Percentiles rank a stretch among this genome's conserved stretches.
Evolutionary conservation across 2,888 invertebrate species (phyloP).

Genomic region (Electrophaes corylata): DNA sequence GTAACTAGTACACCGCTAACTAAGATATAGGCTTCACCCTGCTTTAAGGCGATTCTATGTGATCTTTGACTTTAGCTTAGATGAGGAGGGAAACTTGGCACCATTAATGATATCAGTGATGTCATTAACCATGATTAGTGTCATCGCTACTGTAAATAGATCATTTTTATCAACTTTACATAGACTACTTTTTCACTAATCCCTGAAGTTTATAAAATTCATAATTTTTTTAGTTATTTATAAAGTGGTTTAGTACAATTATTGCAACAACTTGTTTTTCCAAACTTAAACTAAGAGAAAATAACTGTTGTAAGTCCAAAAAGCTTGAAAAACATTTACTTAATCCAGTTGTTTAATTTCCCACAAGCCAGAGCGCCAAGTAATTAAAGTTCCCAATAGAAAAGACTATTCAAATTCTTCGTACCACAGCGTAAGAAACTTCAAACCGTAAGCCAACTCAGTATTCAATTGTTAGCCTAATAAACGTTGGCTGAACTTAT

Average conservation of each 20-base stretch:
- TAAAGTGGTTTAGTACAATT: neutral
- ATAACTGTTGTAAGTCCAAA: neutral
- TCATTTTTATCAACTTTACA: no score
- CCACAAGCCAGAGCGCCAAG: slow-evolving; percentile 4
- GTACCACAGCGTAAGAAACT: slow-evolving; percentile 35
- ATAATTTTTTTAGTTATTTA: no score
- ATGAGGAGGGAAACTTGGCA: no score
- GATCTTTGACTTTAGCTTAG: no score
- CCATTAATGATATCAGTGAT: no score
- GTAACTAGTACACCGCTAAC: no score
- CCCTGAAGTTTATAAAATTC: no score
- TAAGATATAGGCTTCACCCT: no score
- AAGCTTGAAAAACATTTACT: neutral
- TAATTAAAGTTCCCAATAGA: slow-evolving; percentile 24
- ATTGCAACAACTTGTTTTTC: neutral
- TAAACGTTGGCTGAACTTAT: slow-evolving; percentile 50
- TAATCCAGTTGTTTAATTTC: neutral
- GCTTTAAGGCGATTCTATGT: no score
- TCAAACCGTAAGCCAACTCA: slow-evolving; percentile 40
- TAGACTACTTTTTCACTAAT: no score
- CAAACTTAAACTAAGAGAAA: neutral
- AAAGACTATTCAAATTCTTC: slow-evolving; percentile 32
- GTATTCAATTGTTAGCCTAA: slow-evolving; percentile 56
- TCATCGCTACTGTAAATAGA: no score
- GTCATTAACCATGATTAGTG: no score